Evolutionary conservation across 2,888 invertebrate species (phyloP).

Genomic region (Prenolepis imparis): DNA sequence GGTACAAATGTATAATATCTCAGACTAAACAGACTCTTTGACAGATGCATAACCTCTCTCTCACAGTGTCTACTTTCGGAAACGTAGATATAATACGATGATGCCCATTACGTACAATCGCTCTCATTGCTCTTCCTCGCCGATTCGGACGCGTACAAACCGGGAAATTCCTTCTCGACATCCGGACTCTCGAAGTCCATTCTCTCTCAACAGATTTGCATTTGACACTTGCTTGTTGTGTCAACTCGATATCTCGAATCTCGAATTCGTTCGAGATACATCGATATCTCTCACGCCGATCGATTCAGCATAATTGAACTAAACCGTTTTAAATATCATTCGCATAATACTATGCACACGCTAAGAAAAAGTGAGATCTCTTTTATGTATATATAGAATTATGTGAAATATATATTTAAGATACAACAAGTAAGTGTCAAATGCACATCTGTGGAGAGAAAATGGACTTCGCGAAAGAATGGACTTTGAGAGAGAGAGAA

Average conservation of each 20-base stretch:
- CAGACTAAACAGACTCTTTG: slow-evolving; percentile 26
- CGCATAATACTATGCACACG: not conserved
- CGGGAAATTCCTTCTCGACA: slow-evolving; percentile 96
- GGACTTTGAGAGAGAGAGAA: too few species aligned
- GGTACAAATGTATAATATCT: not conserved
- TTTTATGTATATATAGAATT: too few species aligned
- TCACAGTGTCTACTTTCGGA: not conserved
- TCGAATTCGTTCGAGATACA: not conserved
- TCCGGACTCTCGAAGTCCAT: slow-evolving; percentile 96
- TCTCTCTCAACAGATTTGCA: slow-evolving; percentile 38
- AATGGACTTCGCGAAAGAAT: too few species aligned
- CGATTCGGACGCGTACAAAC: slow-evolving; percentile 93
- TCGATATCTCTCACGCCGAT: not conserved
- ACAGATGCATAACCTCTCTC: slow-evolving; percentile 71
- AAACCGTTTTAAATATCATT: not conserved
- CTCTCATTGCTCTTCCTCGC: slow-evolving; percentile 93
- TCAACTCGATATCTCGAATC: not conserved
- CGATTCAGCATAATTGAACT: not conserved
- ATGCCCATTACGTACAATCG: slow-evolving; percentile 90
- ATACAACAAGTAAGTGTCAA: too few species aligned
- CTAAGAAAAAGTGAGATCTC: too few species aligned
- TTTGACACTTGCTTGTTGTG: slow-evolving; percentile 23
- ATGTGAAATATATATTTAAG: too few species aligned
- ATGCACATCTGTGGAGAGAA: too few species aligned
- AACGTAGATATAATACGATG: slow-evolving; percentile 25